phyloP scores from a whole-genome alignment of 2,797 vertebrate genomes.

The Sebastes minor region DNA sequence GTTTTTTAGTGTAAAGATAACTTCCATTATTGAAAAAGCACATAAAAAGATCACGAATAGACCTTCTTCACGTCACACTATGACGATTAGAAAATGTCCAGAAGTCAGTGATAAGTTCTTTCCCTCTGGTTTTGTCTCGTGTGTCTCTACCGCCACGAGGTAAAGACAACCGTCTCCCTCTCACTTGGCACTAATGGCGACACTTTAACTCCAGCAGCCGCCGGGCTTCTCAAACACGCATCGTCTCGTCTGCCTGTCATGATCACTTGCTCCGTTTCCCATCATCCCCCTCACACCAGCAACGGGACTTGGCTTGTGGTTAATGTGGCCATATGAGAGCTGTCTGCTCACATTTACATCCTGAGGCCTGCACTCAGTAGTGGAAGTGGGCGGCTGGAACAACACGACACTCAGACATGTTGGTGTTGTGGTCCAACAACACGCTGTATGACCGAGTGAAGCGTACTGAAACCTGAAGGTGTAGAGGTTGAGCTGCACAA shows the following conservation, averaged over 20 bases:
- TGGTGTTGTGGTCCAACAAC: no score
- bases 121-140: neutral
- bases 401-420: no score
- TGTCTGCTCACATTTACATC: neutral
- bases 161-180: neutral
- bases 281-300: neutral
- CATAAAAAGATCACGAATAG: neutral
- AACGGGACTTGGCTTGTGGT: neutral
- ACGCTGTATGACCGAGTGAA: neutral
- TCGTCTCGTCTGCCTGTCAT: neutral
- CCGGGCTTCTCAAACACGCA: neutral
- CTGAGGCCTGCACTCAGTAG: neutral
- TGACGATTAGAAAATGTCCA: neutral
- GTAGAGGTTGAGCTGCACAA: neutral
- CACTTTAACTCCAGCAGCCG: neutral
- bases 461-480: neutral
- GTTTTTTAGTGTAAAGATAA: neutral
- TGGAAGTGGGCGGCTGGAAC: slow-evolving; percentile 1
- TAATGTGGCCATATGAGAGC: neutral
- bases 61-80: neutral
- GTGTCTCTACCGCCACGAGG: neutral
- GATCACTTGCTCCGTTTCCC: neutral
- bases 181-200: neutral
- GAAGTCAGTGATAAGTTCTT: neutral
- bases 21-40: neutral